phyloP scores from a whole-genome alignment of 2,797 vertebrate genomes.

The Diplodus sargus region DNA sequence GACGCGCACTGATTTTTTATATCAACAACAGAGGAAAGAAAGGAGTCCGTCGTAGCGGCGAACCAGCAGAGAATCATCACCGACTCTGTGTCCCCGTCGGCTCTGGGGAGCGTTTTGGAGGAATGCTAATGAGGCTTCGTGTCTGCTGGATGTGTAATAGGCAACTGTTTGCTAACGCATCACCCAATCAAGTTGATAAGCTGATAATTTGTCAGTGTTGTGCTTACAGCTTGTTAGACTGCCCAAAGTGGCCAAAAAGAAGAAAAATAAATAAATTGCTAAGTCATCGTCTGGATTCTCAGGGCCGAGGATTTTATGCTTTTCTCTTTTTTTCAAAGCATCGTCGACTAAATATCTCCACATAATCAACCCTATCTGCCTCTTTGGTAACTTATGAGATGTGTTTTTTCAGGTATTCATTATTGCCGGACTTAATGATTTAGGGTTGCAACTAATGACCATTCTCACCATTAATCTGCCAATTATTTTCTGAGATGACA shows the following conservation, averaged over 20 bases:
- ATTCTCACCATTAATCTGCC: background rate
- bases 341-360: background rate
- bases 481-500: background rate
- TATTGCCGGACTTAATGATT: background rate
- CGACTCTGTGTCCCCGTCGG: background rate
- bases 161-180: slow-evolving; percentile 4
- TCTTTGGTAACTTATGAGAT: background rate
- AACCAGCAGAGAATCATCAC: background rate
- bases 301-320: background rate
- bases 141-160: background rate
- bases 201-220: slow-evolving; percentile 14
- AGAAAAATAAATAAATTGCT: background rate
- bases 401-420: background rate
- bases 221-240: slow-evolving; percentile 13
- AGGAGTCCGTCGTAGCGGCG: background rate
- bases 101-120: background rate
- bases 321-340: background rate
- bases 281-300: background rate
- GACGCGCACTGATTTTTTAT: background rate
- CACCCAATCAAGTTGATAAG: background rate
- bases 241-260: background rate
- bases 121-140: slow-evolving; percentile 15
- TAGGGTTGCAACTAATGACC: background rate
- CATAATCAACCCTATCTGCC: background rate
- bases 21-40: background rate